Evolutionary conservation across 2,113 vertebrate genomes (phyloP), one percentile per base, ranked within the genome.

Genomic region (Limanda limanda): DNA sequence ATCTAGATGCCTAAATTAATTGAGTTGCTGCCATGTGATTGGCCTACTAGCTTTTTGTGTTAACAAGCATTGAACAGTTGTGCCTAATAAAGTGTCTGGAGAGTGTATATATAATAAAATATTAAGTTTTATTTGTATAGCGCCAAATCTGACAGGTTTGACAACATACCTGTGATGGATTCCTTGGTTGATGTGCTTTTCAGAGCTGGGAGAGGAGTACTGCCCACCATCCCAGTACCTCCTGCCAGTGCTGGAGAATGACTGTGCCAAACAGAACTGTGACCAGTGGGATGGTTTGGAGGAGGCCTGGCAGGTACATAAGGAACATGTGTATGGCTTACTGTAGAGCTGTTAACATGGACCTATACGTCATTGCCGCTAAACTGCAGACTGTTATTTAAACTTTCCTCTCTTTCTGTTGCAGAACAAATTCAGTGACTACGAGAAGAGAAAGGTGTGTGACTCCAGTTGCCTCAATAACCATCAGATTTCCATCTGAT

Each of bases 361-460:
- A 51, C 5, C 47, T 51, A 18, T 14, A 17, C 17, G 25, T 5
- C 17, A 18, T 15, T 45, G n/a, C 11, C 10, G 35, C 24, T 48
- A 11, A 20, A 18, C 15, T 57, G 18, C 11, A 1, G 61, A 55
- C 13, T 14, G 10, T 75, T 1, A 74, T 23, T 71, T 21, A 51
- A 0, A 14, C 1, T 84, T 14, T 60, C 20, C 1, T 65, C 64
- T 4, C 37, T 80, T 69, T 95, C 83, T 64, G 84, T 92, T 94
- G 78, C 95, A 99, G 98, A 96, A 88, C 73, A 97, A 95, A 78
- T 97, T 99, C 90, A 95, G 93, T 54, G 97, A 98, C 87, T 99
- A 98, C 0, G 97, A 98, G 89, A 99, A 94, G 92, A 96, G 92
- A 83, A 99, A 98, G 97, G 98, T 98, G 91, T 15, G 88, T 55